Conservation (phyloP, 2,797 vertebrate genomes). For the Hafferia zeledoni region DNA sequence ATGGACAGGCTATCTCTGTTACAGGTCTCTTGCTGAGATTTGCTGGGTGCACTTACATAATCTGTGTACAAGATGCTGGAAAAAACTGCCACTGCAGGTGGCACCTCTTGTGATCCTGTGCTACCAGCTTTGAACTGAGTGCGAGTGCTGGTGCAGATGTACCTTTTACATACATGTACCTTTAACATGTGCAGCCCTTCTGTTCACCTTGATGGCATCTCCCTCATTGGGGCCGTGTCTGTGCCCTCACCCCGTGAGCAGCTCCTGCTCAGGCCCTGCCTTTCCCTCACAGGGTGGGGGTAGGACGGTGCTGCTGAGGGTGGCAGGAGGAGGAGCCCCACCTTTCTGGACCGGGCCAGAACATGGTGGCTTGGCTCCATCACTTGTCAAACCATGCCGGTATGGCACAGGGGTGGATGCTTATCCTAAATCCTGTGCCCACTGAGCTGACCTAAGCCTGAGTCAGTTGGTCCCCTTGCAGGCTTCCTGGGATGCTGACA, state of each 20-base stretch:
- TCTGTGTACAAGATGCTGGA: not conserved
- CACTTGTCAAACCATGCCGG: accelerated
- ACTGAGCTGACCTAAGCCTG: not conserved
- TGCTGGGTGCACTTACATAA: not conserved
- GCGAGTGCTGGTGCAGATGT: not conserved
- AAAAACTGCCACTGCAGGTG: not conserved
- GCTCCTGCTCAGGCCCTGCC: not conserved
- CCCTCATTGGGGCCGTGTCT: accelerated
- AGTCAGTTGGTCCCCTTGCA: not conserved
- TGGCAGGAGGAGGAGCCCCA: not conserved
- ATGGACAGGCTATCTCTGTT: not conserved
- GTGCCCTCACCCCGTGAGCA: accelerated
- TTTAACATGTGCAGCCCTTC: not conserved
- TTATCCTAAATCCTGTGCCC: not conserved
- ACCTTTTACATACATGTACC: accelerated
- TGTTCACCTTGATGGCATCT: not conserved
- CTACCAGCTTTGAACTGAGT: not conserved
- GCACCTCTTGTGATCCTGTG: not conserved
- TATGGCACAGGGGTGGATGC: accelerated
- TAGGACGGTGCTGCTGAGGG: not conserved
- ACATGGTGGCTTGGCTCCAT: not conserved
- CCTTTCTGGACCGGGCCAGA: not conserved
- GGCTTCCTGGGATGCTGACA: not conserved
- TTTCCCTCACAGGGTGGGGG: accelerated
- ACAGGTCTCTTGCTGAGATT: not conserved